Evolutionary conservation across 2,113 vertebrate species (phyloP).

Genomic region (Romanogobio albipinnatus): DNA sequence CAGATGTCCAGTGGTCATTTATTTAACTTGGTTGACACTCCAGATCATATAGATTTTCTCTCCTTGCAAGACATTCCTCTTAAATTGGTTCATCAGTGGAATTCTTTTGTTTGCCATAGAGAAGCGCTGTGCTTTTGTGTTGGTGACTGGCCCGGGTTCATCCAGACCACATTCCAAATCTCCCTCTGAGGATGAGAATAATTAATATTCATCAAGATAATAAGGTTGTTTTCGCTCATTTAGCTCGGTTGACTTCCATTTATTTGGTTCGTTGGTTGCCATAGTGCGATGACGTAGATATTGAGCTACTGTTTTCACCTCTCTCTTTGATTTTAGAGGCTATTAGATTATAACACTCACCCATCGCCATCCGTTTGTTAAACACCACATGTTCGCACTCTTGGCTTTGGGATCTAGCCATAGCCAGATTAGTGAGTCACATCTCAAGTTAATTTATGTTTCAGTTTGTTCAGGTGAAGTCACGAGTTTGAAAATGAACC

Average conservation of each 20-base stretch:
- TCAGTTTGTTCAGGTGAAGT: constrained; percentile 20
- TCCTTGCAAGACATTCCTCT: constrained; percentile 61
- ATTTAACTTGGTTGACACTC: constrained; percentile 58
- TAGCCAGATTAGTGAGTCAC: constrained; percentile 21
- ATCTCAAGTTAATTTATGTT: neutral
- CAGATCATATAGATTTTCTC: constrained; percentile 45
- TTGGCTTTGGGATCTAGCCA: constrained; percentile 34
- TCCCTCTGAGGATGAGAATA: constrained; percentile 56
- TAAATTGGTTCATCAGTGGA: constrained; percentile 61
- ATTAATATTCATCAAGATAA: constrained; percentile 55
- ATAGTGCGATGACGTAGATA: constrained; percentile 59
- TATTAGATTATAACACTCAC: constrained; percentile 38
- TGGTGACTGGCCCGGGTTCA: neutral
- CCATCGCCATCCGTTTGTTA: constrained; percentile 47
- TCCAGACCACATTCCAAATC: constrained; percentile 61
- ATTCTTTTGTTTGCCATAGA: constrained; percentile 63
- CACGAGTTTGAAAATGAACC: neutral
- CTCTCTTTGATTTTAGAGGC: constrained; percentile 28
- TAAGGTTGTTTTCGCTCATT: constrained; percentile 58
- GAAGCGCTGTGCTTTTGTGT: constrained; percentile 56
- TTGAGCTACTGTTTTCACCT: constrained; percentile 51
- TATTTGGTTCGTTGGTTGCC: constrained; percentile 59
- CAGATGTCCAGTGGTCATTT: constrained; percentile 50
- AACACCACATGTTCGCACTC: constrained; percentile 27
- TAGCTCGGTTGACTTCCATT: constrained; percentile 59